These are phyloP conservation scores for Stenolophus ochropezus DNA, from an alignment of 2,888 invertebrate genomes.

Conservation along the genomic window DNA sequence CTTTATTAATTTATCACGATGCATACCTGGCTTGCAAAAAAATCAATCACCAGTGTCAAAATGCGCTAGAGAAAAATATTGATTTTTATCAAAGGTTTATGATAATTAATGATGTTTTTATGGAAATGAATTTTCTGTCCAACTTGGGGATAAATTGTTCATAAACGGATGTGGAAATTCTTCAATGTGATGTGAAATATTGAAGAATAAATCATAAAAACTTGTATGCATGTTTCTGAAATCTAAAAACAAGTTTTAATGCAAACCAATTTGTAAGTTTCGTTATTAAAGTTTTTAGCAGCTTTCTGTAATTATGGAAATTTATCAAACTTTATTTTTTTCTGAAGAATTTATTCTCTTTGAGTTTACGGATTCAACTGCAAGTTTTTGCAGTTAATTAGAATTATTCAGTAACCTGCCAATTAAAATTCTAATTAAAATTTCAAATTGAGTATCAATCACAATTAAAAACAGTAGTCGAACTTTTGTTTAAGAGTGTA, in stretches of 20 bases:
- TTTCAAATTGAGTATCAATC: background rate
- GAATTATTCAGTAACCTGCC: constrained; percentile 16
- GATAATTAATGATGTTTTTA: constrained; percentile 58
- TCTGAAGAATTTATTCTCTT: background rate
- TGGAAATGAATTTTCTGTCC: constrained; percentile 43
- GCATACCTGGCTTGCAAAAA: constrained; percentile 52
- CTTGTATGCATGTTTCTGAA: constrained; percentile 6
- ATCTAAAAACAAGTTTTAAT: constrained; percentile 31
- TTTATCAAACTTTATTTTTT: constrained; percentile 16
- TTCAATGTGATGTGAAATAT: background rate
- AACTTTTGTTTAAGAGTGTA: constrained; percentile 13
- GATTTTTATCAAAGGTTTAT: constrained; percentile 55
- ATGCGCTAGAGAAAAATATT: constrained; percentile 49
- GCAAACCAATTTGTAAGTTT: constrained; percentile 12
- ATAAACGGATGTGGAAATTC: constrained; percentile 16
- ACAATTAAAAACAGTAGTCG: background rate
- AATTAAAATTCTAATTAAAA: constrained; percentile 27
- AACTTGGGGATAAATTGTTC: constrained; percentile 14
- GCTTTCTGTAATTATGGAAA: constrained; percentile 13
- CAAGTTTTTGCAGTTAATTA: constrained; percentile 14
- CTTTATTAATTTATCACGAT: constrained; percentile 58
- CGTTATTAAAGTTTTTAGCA: constrained; percentile 30
- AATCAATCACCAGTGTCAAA: constrained; percentile 57
- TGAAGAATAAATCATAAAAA: constrained; percentile 22
- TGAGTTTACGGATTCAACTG: background rate